Evolutionary conservation across 2,797 vertebrate genomes (phyloP), one percentile per base, ranked within the genome.

Genomic region (Protonibea diacanthus): DNA sequence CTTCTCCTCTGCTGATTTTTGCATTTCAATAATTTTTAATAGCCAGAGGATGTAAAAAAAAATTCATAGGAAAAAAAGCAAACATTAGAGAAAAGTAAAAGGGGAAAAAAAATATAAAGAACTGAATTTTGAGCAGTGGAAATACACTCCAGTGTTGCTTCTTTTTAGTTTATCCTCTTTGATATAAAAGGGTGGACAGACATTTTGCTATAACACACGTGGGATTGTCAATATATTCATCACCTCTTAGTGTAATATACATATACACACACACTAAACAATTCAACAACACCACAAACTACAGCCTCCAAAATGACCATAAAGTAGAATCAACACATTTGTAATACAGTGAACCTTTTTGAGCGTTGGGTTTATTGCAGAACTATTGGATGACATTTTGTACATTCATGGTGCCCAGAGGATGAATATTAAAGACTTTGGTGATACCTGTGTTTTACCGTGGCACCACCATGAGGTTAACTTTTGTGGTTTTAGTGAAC

Each of bases 401-500:
- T 29, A 27, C 12, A 48, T 52, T 25, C 58, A 47, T 12, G 12
- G 17, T 64, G 20, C 23, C 25, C 53, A 47, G 25, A 49, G 27
- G 23, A 63, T 55, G 23, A 60, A 60, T 33, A 13, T 20, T 15
- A 1, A 14, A 27, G 14, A 20, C 38, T 44, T 51, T 63, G 40
- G 9, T 57, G 21, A 61, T 14, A 13, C 49, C 8, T 52, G 53
- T 42, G 8, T 66, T n/a, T 63, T 42, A 23, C 23, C 47, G 13
- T 29, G 20, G 10, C n/a, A 1, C 17, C 51, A 49, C 52, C 27
- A 18, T 18, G 20, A 58, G 29, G 56, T 71, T 40, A 14, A 42
- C 23, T 15, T 75, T 45, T 76, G 6, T 52, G 20, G 23, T 48
- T 69, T 61, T 68, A 65, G 6, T 21, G 25, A 53, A 60, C 45